phyloP scores from a whole-genome alignment of 2,888 invertebrate genomes.

The Scaptodrosophila latifasciaeformis region DNA sequence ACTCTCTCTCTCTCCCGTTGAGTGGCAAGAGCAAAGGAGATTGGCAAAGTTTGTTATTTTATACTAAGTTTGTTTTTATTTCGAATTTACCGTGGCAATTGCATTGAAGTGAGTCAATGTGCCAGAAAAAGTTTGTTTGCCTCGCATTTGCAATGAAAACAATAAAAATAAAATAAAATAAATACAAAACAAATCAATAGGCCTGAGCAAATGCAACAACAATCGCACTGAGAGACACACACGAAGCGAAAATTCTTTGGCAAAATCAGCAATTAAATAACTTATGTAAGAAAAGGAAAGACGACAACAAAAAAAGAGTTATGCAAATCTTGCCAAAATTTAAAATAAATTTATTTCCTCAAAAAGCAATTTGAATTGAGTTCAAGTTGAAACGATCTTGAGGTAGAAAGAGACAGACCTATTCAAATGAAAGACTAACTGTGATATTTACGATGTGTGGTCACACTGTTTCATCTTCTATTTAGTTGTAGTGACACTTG shows the following conservation, averaged over 20 bases:
- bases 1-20: neutral
- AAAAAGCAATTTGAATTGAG: neutral
- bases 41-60: slow-evolving; percentile 28
- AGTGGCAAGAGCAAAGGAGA: too few species aligned
- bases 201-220: too few species aligned
- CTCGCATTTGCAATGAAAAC: slow-evolving; percentile 24
- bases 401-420: too few species aligned
- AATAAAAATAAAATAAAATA: slow-evolving; percentile 10
- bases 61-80: slow-evolving; percentile 34
- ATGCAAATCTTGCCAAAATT: slow-evolving; percentile 1
- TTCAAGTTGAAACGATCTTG: too few species aligned
- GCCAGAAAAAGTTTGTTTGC: slow-evolving; percentile 71
- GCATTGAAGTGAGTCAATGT: slow-evolving; percentile 70
- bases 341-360: neutral
- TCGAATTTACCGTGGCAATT: slow-evolving; percentile 32
- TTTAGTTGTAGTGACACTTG: too few species aligned
- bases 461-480: too few species aligned
- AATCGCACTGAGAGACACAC: too few species aligned
- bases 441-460: too few species aligned
- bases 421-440: too few species aligned
- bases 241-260: too few species aligned
- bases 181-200: slow-evolving; percentile 30
- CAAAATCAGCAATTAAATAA: slow-evolving; percentile 26
- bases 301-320: slow-evolving; percentile 9
- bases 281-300: slow-evolving; percentile 9